Evolutionary conservation across 2,797 vertebrate species (phyloP).

Genomic region (Prunella strophiata): DNA sequence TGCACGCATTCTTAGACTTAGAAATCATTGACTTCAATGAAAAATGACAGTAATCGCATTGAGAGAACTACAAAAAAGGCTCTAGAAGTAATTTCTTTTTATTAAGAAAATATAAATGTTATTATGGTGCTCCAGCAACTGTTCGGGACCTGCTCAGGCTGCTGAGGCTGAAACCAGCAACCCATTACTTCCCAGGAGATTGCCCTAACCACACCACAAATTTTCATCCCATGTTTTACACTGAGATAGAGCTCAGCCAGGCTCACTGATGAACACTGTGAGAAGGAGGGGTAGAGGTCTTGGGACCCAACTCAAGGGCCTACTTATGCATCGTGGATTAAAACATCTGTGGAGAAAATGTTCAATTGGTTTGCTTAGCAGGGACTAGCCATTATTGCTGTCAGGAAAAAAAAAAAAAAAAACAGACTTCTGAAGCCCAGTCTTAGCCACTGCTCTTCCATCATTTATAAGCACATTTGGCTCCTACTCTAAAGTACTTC

Average conservation of each 20-base stretch:
- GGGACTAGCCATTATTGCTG: not conserved
- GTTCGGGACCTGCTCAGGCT: not conserved
- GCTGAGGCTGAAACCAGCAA: not conserved
- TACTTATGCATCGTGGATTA: not conserved
- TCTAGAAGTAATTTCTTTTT: not conserved
- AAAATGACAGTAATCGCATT: not conserved
- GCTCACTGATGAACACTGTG: not conserved
- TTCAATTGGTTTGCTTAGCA: not conserved
- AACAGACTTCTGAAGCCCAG: not conserved
- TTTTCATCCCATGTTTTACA: not conserved
- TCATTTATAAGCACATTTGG: not conserved
- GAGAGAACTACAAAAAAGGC: not conserved
- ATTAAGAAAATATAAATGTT: not conserved
- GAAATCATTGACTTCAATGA: not conserved
- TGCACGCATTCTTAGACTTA: not conserved
- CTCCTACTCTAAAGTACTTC: not conserved
- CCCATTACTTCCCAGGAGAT: not conserved
- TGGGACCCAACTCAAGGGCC: not conserved
- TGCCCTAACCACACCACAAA: not conserved
- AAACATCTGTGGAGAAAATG: not conserved
- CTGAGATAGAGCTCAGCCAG: not conserved
- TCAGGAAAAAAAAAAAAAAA: not conserved
- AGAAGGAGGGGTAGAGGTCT: not conserved
- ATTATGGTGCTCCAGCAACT: not conserved
- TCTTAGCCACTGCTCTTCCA: not conserved